These are phyloP conservation scores for Saguinus midas DNA, from an alignment of 2,113 vertebrate species.

Conservation along the genomic window DNA sequence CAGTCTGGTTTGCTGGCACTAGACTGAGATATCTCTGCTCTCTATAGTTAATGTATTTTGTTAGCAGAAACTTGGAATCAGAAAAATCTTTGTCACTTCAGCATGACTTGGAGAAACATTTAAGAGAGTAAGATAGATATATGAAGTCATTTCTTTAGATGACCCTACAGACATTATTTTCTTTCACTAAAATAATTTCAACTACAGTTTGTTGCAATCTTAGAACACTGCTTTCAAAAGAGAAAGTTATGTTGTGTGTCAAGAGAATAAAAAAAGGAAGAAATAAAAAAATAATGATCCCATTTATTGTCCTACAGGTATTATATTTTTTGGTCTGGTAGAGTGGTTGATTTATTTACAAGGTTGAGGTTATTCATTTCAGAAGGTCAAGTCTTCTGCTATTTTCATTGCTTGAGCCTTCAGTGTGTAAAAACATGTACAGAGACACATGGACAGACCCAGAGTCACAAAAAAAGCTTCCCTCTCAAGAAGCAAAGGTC, in stretches of 20 bases:
- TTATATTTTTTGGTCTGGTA: background rate
- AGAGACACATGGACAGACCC: too few species aligned
- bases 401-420: background rate
- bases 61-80: background rate
- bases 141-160: background rate
- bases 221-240: background rate
- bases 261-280: background rate
- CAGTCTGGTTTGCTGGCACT: background rate
- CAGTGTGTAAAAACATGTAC: background rate
- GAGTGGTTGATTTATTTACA: background rate
- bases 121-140: background rate
- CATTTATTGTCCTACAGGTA: background rate
- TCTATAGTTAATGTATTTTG: background rate
- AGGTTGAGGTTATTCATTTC: background rate
- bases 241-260: background rate
- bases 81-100: background rate
- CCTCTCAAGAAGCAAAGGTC: background rate
- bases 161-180: background rate
- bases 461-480: background rate
- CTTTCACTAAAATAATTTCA: background rate
- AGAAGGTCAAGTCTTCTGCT: background rate
- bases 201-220: background rate
- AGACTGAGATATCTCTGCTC: background rate
- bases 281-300: background rate
- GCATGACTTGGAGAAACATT: background rate